These are phyloP conservation scores for Steinernema hermaphroditum DNA, from an alignment of 2,888 invertebrate genomes.

Conservation along the genomic window DNA sequence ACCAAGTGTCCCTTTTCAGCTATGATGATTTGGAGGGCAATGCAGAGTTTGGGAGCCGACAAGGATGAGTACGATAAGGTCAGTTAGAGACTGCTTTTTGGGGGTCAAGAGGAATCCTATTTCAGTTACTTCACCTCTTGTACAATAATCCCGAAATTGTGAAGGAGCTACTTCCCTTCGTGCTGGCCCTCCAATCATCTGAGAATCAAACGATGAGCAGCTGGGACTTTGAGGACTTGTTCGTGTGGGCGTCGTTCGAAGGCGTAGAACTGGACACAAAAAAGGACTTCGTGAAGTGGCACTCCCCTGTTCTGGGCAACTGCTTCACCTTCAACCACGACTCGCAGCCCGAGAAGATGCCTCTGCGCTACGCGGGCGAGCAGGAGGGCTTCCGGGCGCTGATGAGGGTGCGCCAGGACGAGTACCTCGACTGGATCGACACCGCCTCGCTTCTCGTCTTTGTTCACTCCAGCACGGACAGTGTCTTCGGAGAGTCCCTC, in stretches of 20 bases:
- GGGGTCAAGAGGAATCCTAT: not conserved
- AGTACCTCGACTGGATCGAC: conserved; percentile 51
- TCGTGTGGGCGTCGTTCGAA: conserved; percentile 52
- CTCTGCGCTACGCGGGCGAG: not conserved
- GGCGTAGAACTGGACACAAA: conserved; percentile 38
- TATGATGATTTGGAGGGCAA: not conserved
- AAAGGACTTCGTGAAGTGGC: conserved; percentile 44
- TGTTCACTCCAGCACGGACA: conserved; percentile 45
- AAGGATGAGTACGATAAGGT: not conserved
- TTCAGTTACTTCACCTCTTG: not conserved
- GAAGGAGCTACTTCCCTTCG: not conserved
- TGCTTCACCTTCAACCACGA: conserved; percentile 30
- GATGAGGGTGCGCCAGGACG: conserved; percentile 45
- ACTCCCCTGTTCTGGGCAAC: conserved; percentile 34
- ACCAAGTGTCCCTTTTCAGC: not conserved
- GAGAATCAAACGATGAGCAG: conserved; percentile 36
- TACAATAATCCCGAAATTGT: too few relatives aligned
- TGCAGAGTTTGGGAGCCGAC: not conserved
- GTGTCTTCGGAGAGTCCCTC: conserved; percentile 50
- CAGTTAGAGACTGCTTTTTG: not conserved
- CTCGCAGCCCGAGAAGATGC: not conserved
- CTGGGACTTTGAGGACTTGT: conserved; percentile 48
- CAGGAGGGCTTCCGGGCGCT: conserved; percentile 39
- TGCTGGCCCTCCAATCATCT: not conserved
- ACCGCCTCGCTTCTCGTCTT: conserved; percentile 49